These are phyloP conservation scores for Siphlonurus alternatus DNA, from an alignment of 2,888 invertebrate species.

Conservation along the genomic window DNA sequence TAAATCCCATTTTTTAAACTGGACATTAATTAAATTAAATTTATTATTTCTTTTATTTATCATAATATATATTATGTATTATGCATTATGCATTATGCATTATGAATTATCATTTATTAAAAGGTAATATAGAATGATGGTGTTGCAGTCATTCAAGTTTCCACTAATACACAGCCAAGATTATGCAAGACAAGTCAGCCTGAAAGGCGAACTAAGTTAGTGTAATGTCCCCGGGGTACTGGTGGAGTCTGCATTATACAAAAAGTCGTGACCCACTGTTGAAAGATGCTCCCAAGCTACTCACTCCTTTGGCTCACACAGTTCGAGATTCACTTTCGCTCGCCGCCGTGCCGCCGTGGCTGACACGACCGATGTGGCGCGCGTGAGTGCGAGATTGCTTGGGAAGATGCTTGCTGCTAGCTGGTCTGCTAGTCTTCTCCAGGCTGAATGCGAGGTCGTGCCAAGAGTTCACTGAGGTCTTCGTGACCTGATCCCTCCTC, in stretches of 20 bases:
- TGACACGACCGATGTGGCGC: neutral
- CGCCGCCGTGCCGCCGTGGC: neutral
- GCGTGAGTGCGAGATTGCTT: neutral
- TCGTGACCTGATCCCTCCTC: neutral
- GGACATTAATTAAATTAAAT: too few species aligned
- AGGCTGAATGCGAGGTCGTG: neutral
- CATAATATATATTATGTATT: too few species aligned
- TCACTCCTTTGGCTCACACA: neutral
- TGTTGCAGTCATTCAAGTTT: neutral
- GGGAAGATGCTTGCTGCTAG: neutral
- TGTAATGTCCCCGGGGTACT: neutral
- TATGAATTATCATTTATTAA: too few species aligned
- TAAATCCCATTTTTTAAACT: too few species aligned
- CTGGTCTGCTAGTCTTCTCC: neutral
- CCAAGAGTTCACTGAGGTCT: neutral
- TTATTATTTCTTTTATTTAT: too few species aligned
- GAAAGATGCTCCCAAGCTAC: neutral
- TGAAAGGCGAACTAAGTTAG: too few species aligned
- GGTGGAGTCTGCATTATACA: neutral
- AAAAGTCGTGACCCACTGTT: neutral
- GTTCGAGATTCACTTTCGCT: neutral
- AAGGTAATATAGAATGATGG: too few species aligned
- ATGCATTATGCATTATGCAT: too few species aligned
- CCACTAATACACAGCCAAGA: neutral
- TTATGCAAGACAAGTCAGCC: neutral